Base-by-base conservation (phyloP, 2,888 invertebrate genomes). In the Pseudoips prasinana region DNA sequence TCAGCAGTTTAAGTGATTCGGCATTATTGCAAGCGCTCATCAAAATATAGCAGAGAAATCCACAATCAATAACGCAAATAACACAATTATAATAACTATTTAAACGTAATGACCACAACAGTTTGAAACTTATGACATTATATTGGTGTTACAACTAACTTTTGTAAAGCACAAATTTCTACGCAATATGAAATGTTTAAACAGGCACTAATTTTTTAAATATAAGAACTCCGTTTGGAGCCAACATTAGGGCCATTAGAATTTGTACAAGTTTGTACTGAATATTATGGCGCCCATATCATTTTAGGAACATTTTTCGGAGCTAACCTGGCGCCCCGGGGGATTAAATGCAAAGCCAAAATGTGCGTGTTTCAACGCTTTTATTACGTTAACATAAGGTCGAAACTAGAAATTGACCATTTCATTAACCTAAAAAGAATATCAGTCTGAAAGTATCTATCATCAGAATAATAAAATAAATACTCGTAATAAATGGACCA, bases 401-500 rank as follows among this genome's bases (percentile, higher is more conserved):
- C 30, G 30, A 47, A 52, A 20, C 7, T 20, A 20, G 20, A 3
- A 55, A 58, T 53, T 46, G 42, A 51, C 40, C 25, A 33, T 38
- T 24, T 30, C 25, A 23, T 37, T 35, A 33, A 31, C 33, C 29
- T 39, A 46, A 40, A 47, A 49, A 42, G 39, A 53, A 56, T 51
- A 42, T 62, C 70, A 67, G 68, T 65, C 68, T 55, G 58, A 53
- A 46, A 53, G 39, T 50, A 58, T 54, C 36, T 51, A 58, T 25
- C 23, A 29, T 40, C 47, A 33, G 45, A 56, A 48, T 26, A 49
- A 46, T 57, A 54, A 46, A 55, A 60, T 57, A 67, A 63, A 63
- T 61, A 66, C 56, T 56, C 57, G 42, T 59, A 55, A 57, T 64
- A 64, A 69, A 68, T 67, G 73, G 68, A 74, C 66, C 58, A 45